These are phyloP conservation scores for Volucella inflata DNA, from an alignment of 2,888 invertebrate genomes.

Conservation along the genomic window DNA sequence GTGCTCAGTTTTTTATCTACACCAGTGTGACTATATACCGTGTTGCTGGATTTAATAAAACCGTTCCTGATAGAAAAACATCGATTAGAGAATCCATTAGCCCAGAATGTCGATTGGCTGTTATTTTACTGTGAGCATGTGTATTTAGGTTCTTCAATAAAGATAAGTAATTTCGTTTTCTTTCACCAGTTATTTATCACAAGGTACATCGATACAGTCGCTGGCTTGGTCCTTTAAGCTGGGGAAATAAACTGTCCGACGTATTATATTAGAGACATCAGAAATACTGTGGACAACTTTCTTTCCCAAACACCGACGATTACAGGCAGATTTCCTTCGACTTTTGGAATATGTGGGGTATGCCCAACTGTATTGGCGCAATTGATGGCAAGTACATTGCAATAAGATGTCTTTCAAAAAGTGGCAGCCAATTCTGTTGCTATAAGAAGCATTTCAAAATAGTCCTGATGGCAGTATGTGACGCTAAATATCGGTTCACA, in stretches of 20 bases:
- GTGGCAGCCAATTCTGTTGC: too few species aligned
- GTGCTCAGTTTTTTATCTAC: too few species aligned
- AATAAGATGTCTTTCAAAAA: too few species aligned
- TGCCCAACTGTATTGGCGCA: too few species aligned
- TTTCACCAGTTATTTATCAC: slow-evolving; percentile 1
- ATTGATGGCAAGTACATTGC: too few species aligned
- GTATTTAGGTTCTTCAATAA: not conserved
- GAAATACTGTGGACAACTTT: not conserved
- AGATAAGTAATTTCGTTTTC: not conserved
- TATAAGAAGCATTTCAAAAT: too few species aligned
- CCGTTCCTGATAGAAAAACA: slow-evolving; percentile 4
- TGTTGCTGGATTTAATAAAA: too few species aligned
- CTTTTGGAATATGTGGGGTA: too few species aligned
- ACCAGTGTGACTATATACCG: too few species aligned
- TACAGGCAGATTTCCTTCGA: too few species aligned
- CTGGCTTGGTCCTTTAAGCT: slow-evolving; percentile 5
- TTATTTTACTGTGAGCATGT: not conserved
- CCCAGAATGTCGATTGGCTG: slow-evolving; percentile 17
- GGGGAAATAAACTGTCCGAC: too few species aligned
- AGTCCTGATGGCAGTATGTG: slow-evolving; percentile 58
- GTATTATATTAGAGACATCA: not conserved
- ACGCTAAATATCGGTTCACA: slow-evolving; percentile 58
- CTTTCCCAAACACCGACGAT: not conserved
- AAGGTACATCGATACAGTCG: too few species aligned
- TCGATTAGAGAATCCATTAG: slow-evolving; percentile 5